Base-by-base conservation (phyloP, 2,888 invertebrate genomes). In the Periphyllus acericola region DNA sequence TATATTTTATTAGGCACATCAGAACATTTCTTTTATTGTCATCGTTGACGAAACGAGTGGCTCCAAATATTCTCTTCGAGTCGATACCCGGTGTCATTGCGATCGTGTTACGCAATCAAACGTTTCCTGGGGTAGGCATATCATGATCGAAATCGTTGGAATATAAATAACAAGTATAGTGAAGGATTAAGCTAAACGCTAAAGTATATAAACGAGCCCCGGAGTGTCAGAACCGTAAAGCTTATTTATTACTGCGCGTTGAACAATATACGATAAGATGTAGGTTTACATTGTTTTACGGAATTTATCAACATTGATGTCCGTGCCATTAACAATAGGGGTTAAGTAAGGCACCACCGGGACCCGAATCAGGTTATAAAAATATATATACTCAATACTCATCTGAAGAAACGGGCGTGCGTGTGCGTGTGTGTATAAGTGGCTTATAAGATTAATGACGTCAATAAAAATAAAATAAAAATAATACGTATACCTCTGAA, bases 361-460 rank as follows among this genome's bases (percentile, higher is more conserved):
- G 17, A 36, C 46, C 74, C 19, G 25, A 71, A 82, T 71, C 82
- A 1, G 25, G 46, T 34, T 74, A 55, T 25, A 21, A 0, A 68
- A 81, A n/a, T n/a, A n/a, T n/a, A n/a, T n/a, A n/a, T n/a, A n/a
- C n/a, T n/a, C n/a, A 21, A 46, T 25, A 29, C 19, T 40, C 34
- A 52, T 72, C 55, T 8, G 72, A 34, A 72, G 55, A 55, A 83
- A 83, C 83, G 36, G 55, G 60, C 5, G 60, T 25, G 60, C 5
- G 25, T 5, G 60, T 25, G 60, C 21, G 60, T 60, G 60, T 25
- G 60, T 25, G 34, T 34, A 36, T 81, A 32, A 60, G 75, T 75
- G 60, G 40, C 60, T 75, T 17, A 40, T 9, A 36, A 83, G 83
- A 83, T 83, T 83, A 83, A 83, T 75, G 75, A 83, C 83, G 60